Evolutionary conservation across 2,113 vertebrate species (phyloP).

Genomic region (Caloenas nicobarica): DNA sequence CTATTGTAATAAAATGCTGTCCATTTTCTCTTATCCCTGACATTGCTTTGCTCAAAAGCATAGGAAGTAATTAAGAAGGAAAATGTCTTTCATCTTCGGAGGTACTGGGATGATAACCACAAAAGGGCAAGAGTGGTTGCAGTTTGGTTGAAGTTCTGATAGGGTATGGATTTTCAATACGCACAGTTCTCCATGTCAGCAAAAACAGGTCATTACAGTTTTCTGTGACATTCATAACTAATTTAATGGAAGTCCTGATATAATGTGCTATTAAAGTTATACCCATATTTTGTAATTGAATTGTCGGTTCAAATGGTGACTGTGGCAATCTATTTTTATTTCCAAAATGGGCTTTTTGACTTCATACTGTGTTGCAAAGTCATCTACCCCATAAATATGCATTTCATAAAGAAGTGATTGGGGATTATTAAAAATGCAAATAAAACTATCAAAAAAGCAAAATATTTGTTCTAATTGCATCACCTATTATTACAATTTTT

Average conservation of each 20-base stretch:
- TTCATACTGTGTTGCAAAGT: not conserved
- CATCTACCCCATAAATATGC: not conserved
- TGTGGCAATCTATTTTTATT: slow-evolving; percentile 31
- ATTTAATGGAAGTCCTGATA: slow-evolving; percentile 24
- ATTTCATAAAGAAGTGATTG: not conserved
- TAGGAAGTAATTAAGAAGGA: slow-evolving; percentile 16
- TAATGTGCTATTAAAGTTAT: not conserved
- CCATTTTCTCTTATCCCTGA: not conserved
- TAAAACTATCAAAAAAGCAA: not conserved
- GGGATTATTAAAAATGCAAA: not conserved
- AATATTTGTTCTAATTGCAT: not conserved
- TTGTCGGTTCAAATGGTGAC: not conserved
- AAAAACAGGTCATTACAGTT: slow-evolving; percentile 12
- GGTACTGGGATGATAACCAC: not conserved
- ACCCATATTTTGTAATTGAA: slow-evolving; percentile 29
- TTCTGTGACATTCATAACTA: slow-evolving; percentile 48
- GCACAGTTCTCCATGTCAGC: slow-evolving; percentile 3
- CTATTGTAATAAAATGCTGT: not conserved
- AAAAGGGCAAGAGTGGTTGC: not conserved
- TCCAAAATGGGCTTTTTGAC: slow-evolving; percentile 21
- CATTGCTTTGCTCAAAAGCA: slow-evolving; percentile 13
- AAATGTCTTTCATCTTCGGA: slow-evolving; percentile 16
- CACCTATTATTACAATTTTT: not conserved
- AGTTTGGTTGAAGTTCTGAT: slow-evolving; percentile 2
- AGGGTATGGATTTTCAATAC: slow-evolving; percentile 47